A percentile compares a stretch with the other conserved stretches of the same genome.
Conservation (phyloP, 53 echinoderm and acorn worm species). For the Pentamera pediparva region DNA sequence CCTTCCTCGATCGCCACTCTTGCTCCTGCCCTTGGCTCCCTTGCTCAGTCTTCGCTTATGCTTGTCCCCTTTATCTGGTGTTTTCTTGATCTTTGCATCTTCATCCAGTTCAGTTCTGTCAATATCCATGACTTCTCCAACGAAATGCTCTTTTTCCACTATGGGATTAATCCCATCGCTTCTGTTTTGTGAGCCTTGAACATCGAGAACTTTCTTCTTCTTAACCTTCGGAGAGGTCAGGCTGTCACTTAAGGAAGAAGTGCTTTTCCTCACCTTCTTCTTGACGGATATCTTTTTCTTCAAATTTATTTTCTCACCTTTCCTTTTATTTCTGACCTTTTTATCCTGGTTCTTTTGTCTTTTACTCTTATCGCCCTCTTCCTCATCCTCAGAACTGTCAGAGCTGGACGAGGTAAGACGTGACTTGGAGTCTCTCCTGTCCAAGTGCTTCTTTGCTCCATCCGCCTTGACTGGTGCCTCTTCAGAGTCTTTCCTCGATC, state of each 20-base stretch:
- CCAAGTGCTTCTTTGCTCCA: background rate
- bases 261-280: conserved; percentile 11
- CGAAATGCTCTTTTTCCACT: too few species aligned
- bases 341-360: conserved; percentile 6
- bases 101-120: too few species aligned
- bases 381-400: background rate
- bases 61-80: too few species aligned
- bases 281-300: background rate
- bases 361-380: background rate
- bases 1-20: conserved; percentile 12
- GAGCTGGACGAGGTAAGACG: background rate
- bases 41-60: too few species aligned
- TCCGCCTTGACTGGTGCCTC: background rate
- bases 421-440: conserved; percentile 14
- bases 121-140: too few species aligned
- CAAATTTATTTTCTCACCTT: background rate
- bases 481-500: conserved; percentile 18
- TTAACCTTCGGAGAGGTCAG: conserved; percentile 27
- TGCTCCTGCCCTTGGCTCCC: background rate
- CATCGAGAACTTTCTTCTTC: background rate
- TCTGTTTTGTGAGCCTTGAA: background rate
- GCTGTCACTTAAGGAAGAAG: conserved; percentile 12
- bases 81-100: background rate
- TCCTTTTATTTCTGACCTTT: background rate
- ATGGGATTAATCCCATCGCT: background rate